phyloP scores from a whole-genome alignment of 2,797 vertebrate genomes.

The Arnoldichthys spilopterus region DNA sequence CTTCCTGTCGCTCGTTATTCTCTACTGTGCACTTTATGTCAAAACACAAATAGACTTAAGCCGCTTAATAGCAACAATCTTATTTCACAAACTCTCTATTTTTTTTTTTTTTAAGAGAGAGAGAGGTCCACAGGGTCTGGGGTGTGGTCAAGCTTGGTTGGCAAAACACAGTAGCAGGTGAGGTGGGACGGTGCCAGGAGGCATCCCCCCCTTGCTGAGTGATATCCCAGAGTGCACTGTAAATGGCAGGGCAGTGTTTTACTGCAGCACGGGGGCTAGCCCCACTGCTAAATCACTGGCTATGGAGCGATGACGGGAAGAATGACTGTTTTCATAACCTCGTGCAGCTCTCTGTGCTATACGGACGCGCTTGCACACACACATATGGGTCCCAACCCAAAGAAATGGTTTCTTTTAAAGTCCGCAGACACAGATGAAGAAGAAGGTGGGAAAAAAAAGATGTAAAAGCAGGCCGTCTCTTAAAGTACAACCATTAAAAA shows the following conservation, averaged over 20 bases:
- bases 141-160: conserved; percentile 59
- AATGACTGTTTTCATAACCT: conserved; percentile 65
- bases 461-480: not conserved
- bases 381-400: conserved; percentile 11
- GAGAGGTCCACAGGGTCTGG: conserved; percentile 24
- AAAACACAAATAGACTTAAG: not conserved
- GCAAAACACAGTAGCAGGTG: conserved; percentile 65
- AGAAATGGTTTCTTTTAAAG: conserved; percentile 4
- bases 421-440: conserved; percentile 12
- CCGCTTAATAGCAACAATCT: conserved; percentile 9
- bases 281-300: conserved; percentile 57
- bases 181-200: conserved; percentile 49
- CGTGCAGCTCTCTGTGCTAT: conserved; percentile 50
- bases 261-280: conserved; percentile 46
- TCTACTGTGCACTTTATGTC: not conserved
- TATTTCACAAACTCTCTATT: conserved; percentile 4
- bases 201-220: conserved; percentile 42
- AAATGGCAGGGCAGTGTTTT: conserved; percentile 58
- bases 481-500: not conserved
- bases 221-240: conserved; percentile 57
- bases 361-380: conserved; percentile 22
- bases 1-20: too few species aligned
- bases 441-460: not conserved
- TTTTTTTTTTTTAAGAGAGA: too few species aligned
- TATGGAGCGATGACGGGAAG: conserved; percentile 62